phyloP scores from a whole-genome alignment of 1,140 invertebrate species.

The Paralvinella palmiformis region DNA sequence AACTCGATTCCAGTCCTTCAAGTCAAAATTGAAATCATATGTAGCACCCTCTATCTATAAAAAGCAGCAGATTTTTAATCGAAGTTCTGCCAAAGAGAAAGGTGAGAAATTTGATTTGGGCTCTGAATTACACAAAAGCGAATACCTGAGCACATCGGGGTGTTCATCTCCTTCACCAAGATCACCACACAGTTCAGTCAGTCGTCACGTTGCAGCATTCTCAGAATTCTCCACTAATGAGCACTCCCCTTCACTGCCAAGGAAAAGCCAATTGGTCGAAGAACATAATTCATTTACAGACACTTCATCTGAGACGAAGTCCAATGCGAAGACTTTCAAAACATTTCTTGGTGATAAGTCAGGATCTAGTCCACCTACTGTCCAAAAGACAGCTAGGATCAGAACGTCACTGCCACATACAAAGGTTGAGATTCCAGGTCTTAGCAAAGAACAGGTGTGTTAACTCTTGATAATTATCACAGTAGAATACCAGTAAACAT shows the following conservation, averaged over 20 bases:
- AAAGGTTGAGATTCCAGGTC: too few species aligned
- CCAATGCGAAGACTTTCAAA: neutral
- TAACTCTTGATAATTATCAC: too few species aligned
- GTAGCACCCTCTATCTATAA: neutral
- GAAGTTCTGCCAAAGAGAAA: neutral
- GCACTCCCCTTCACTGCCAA: too few species aligned
- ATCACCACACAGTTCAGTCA: too few species aligned
- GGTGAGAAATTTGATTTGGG: neutral
- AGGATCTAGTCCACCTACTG: too few species aligned
- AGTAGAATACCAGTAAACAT: too few species aligned
- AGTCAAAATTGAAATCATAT: neutral
- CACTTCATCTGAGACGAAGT: neutral
- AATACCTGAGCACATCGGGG: neutral
- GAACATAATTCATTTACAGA: neutral
- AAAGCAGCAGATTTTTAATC: neutral
- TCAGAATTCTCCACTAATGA: too few species aligned
- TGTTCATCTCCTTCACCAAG: neutral
- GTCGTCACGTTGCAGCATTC: too few species aligned
- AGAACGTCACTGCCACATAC: too few species aligned
- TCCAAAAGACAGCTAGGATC: too few species aligned
- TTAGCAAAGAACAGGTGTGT: too few species aligned
- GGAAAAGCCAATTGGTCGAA: neutral
- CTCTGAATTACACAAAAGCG: neutral
- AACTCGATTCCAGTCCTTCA: neutral
- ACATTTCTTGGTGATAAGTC: neutral